Evolutionary conservation across 2,888 invertebrate species (phyloP).

Genomic region (Eledone cirrhosa): DNA sequence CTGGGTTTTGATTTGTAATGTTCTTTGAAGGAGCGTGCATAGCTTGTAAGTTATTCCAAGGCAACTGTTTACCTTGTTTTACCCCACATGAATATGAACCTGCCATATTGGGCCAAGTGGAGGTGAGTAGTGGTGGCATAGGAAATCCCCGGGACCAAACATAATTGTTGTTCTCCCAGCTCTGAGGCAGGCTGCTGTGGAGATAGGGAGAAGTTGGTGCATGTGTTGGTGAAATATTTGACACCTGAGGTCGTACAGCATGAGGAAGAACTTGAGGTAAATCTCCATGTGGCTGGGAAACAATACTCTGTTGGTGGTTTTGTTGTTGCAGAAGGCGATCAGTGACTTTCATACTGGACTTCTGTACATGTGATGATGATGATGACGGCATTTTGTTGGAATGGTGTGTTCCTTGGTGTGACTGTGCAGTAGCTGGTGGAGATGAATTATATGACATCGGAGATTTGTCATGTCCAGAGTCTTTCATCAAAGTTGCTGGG

Average conservation of each 20-base stretch:
- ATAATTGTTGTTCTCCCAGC: slow-evolving; percentile 17
- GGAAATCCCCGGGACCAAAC: slow-evolving; percentile 3
- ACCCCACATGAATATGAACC: slow-evolving; percentile 12
- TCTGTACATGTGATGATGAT: neutral
- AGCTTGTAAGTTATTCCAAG: slow-evolving; percentile 1
- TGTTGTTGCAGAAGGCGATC: neutral
- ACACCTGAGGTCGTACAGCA: neutral
- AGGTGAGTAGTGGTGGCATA: slow-evolving; percentile 1
- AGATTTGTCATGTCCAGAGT: neutral
- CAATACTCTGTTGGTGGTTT: neutral
- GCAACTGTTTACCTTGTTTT: neutral
- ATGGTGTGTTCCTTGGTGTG: neutral
- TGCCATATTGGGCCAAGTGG: neutral
- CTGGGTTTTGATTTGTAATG: slow-evolving; percentile 8
- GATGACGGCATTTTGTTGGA: neutral
- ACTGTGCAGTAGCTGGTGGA: neutral
- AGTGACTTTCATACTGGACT: neutral
- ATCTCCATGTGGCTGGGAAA: neutral
- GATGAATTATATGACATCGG: neutral
- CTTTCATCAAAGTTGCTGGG: neutral
- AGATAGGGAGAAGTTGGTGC: neutral
- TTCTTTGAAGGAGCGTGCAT: slow-evolving; percentile 12
- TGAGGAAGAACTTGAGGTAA: neutral
- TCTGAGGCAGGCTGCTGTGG: neutral
- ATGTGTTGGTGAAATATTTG: neutral